Evolutionary conservation across 2,113 vertebrate species (phyloP), one percentile per base, ranked within the genome.

Genomic region (Circaetus cinerascens): DNA sequence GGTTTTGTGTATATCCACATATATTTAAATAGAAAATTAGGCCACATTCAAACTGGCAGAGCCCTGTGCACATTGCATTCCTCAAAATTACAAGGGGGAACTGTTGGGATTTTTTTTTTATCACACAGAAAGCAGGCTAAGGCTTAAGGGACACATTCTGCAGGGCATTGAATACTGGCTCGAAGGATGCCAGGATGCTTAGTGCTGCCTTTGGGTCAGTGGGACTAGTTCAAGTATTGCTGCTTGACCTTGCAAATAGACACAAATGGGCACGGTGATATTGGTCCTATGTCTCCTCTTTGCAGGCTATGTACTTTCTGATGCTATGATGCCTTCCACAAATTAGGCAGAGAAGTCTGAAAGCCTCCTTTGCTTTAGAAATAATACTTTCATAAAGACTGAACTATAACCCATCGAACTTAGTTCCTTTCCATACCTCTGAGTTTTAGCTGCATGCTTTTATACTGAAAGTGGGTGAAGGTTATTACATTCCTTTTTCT

Each of bases 201-300:
- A 30, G 26, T 48, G 17, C 26, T 55, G 19, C 76, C 56, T 77
- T 81, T 86, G 25, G 27, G 59, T 74, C 30, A 53, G 19, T 14
- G 38, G n/a, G 25, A 81, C 29, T 62, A 25, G 13, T 41, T 90
- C 59, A 81, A 93, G 41, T n/a, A 15, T 32, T 50, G 17, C 9
- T 89, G n/a, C 55, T 63, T 50, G 64, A 71, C 77, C 59, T 51
- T 74, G 75, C 30, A 77, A 86, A 41, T 13, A 41, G 51, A 29
- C 22, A 36, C 8, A 18, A 36, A 53, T 0, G 1, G 50, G 29
- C 14, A 8, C 0, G 0, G 43, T 12, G 36, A 40, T 66, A 17
- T 8, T 43, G 27, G 12, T 64, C 53, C 40, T 16, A 1, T 26
- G 18, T 40, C 22, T 75, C 29, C 18, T 68, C 36, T 46, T 74